Evolutionary conservation across 2,888 invertebrate species (phyloP).

Genomic region (Leptinotarsa tumamoca): DNA sequence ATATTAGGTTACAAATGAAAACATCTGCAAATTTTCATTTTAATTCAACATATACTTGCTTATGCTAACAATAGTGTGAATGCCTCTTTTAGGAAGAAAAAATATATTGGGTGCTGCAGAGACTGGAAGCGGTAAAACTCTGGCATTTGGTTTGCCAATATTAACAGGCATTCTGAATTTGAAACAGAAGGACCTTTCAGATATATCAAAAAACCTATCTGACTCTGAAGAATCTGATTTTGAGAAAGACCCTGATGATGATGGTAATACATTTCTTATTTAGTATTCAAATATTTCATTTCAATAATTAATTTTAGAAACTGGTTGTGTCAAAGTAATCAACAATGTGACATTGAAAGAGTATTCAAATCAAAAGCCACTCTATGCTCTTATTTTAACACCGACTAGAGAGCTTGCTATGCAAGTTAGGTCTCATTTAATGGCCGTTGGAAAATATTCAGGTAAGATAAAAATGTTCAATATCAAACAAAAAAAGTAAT

Average conservation of each 20-base stretch:
- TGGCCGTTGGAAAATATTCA: constrained; percentile 83
- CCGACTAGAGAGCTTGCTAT: constrained; percentile 97
- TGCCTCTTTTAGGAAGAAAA: constrained; percentile 71
- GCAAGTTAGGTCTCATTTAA: constrained; percentile 90
- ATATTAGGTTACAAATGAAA: too few relatives aligned
- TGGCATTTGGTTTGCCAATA: constrained; percentile 97
- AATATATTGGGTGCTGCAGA: constrained; percentile 99
- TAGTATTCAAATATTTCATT: neutral
- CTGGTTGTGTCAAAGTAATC: constrained; percentile 74
- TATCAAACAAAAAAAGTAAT: neutral
- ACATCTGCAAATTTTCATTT: too few relatives aligned
- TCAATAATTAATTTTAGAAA: constrained; percentile 59
- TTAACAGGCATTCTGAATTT: constrained; percentile 83
- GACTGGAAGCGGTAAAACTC: constrained; percentile 98
- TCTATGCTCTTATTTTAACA: constrained; percentile 90
- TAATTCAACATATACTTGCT: too few relatives aligned
- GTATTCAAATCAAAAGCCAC: constrained; percentile 64
- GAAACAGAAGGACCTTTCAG: constrained; percentile 53
- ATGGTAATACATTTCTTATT: constrained; percentile 43
- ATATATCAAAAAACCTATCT: constrained; percentile 46
- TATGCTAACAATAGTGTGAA: neutral
- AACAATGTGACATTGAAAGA: constrained; percentile 68
- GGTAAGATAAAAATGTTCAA: constrained; percentile 60
- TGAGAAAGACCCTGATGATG: constrained; percentile 44
- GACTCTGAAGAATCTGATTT: constrained; percentile 48